Conservation (phyloP, 2,797 vertebrate genomes). For the Tragopan temminckii region DNA sequence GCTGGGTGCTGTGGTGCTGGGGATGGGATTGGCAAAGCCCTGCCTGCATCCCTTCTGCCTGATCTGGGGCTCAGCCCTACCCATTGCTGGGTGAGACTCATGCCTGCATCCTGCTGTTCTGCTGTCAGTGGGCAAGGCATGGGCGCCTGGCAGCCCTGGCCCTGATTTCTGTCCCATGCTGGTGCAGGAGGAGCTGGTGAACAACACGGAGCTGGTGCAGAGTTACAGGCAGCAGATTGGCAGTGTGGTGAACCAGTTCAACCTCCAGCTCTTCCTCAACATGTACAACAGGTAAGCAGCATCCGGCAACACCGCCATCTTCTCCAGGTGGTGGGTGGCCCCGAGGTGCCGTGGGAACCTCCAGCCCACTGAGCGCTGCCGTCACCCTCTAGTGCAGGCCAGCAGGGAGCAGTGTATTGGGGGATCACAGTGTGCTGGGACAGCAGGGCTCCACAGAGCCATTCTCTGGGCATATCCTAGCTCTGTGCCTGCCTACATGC, state of each 20-base stretch:
- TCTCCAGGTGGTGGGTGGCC: neutral
- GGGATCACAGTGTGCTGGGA: neutral
- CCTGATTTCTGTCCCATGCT: neutral
- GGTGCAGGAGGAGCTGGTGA: constrained; percentile 93
- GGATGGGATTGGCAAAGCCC: neutral
- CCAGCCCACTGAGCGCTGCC: neutral
- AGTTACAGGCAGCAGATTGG: constrained; percentile 95
- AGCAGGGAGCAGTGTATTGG: neutral
- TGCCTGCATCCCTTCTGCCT: neutral
- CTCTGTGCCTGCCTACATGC: neutral
- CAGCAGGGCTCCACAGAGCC: accelerated
- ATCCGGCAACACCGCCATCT: neutral
- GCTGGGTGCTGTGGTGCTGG: neutral
- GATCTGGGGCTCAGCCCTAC: neutral
- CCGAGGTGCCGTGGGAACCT: neutral
- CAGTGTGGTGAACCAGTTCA: constrained; percentile 93
- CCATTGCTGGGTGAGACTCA: accelerated
- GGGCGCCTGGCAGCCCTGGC: neutral
- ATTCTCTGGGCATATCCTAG: neutral
- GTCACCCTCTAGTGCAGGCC: neutral
- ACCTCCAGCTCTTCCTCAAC: constrained; percentile 98
- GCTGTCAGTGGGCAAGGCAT: accelerated
- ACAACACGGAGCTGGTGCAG: constrained; percentile 95
- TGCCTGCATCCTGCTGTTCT: accelerated
- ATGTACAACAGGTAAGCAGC: constrained; percentile 95